Conservation (phyloP, 2,888 invertebrate genomes). For the Rugalucina vietnamica region DNA sequence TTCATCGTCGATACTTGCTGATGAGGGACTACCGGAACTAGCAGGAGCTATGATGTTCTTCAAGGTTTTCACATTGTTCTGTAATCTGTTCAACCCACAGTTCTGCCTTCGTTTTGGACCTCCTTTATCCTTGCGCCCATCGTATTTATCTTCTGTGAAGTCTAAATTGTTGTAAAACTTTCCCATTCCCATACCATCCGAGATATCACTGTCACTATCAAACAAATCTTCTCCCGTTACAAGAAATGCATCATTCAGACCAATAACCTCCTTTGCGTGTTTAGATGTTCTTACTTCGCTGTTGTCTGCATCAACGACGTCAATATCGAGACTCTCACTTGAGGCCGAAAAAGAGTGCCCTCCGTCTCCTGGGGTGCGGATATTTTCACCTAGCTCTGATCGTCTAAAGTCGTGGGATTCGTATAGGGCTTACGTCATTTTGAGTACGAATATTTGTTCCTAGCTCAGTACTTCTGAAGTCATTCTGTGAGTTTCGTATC, state of each 20-base stretch:
- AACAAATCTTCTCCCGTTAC: neutral
- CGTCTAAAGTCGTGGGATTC: too few species aligned
- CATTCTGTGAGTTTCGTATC: too few species aligned
- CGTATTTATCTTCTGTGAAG: neutral
- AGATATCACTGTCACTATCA: neutral
- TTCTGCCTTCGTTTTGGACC: neutral
- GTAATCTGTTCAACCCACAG: neutral
- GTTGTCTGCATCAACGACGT: neutral
- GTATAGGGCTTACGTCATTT: too few species aligned
- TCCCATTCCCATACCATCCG: too few species aligned
- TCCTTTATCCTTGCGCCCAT: neutral
- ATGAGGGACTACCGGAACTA: neutral
- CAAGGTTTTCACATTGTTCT: neutral
- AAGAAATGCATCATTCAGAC: neutral
- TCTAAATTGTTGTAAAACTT: neutral
- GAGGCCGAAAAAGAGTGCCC: neutral
- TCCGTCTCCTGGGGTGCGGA: neutral
- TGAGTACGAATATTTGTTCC: neutral
- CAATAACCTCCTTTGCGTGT: neutral
- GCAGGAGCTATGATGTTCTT: neutral
- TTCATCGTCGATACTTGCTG: neutral
- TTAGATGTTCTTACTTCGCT: too few species aligned
- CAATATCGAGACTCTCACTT: neutral
- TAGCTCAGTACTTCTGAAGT: neutral
- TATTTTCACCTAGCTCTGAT: neutral